phyloP scores from a whole-genome alignment of 2,888 invertebrate species.

The Baccha elongata region DNA sequence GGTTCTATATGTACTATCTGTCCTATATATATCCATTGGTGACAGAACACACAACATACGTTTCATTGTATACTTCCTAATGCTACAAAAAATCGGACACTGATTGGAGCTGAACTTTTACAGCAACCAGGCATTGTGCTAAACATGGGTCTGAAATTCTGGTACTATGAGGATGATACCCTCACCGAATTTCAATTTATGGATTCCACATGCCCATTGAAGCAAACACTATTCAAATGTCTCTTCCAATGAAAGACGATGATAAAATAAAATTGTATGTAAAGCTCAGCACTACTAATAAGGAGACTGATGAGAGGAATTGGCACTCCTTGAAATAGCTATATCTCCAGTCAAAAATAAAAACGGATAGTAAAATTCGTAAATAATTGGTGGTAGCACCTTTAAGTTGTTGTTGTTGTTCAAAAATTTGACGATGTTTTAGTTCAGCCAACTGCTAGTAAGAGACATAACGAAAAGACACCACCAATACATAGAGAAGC shows the following conservation, averaged over 20 bases:
- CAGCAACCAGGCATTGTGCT: conserved; percentile 54
- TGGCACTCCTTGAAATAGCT: too few relatives aligned
- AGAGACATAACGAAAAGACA: neutral
- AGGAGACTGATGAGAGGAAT: too few relatives aligned
- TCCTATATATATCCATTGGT: conserved; percentile 55
- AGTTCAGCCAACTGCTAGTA: neutral
- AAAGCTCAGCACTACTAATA: too few relatives aligned
- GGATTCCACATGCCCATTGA: neutral
- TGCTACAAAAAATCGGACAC: conserved; percentile 50
- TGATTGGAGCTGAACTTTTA: conserved; percentile 63
- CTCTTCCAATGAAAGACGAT: neutral
- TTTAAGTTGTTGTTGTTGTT: too few relatives aligned
- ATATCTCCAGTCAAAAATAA: too few relatives aligned
- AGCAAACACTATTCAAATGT: neutral
- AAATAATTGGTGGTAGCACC: too few relatives aligned
- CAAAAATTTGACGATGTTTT: too few relatives aligned
- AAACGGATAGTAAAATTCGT: too few relatives aligned
- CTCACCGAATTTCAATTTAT: neutral
- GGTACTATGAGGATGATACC: neutral
- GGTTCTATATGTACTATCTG: conserved; percentile 50
- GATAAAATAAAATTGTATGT: too few relatives aligned
- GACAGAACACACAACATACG: conserved; percentile 52
- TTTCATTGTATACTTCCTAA: conserved; percentile 62
- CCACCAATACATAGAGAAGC: neutral
- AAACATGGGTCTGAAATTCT: conserved; percentile 65